These are phyloP conservation scores for Podarcis siculus DNA, from an alignment of 2,797 vertebrate genomes.

Conservation along the genomic window DNA sequence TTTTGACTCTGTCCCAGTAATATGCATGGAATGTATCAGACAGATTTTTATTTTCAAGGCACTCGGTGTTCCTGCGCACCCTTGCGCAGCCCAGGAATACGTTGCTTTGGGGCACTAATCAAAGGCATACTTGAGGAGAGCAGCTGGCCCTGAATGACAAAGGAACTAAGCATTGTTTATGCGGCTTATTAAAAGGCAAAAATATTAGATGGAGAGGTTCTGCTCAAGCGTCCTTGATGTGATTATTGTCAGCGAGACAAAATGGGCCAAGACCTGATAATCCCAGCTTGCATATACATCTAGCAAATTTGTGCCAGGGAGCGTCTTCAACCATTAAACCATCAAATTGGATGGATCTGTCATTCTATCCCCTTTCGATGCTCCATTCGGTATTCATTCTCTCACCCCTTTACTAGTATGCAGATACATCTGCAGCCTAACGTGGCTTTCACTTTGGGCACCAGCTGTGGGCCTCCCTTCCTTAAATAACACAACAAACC, in stretches of 20 bases:
- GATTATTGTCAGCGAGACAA: slow-evolving; percentile 8
- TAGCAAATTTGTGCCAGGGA: background rate
- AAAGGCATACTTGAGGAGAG: slow-evolving; percentile 25
- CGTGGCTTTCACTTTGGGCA: background rate
- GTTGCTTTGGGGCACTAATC: slow-evolving; percentile 9
- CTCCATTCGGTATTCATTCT: background rate
- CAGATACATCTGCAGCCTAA: background rate
- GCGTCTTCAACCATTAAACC: background rate
- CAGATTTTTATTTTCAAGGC: slow-evolving; percentile 8
- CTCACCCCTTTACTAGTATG: background rate
- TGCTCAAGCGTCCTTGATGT: slow-evolving; percentile 21
- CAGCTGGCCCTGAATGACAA: slow-evolving; percentile 19
- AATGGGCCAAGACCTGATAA: background rate
- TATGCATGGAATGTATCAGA: background rate
- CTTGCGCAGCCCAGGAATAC: slow-evolving; percentile 27
- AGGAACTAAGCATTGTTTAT: slow-evolving; percentile 30
- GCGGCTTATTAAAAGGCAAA: slow-evolving; percentile 41
- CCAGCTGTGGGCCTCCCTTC: background rate
- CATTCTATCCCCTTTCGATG: background rate
- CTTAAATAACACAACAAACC: background rate
- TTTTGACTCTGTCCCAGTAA: slow-evolving; percentile 9
- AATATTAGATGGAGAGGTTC: slow-evolving; percentile 7
- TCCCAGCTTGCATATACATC: background rate
- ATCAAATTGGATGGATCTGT: background rate
- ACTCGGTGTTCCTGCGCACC: background rate